phyloP scores from a whole-genome alignment of 1,140 invertebrate genomes.

The Drosophila sucinea region DNA sequence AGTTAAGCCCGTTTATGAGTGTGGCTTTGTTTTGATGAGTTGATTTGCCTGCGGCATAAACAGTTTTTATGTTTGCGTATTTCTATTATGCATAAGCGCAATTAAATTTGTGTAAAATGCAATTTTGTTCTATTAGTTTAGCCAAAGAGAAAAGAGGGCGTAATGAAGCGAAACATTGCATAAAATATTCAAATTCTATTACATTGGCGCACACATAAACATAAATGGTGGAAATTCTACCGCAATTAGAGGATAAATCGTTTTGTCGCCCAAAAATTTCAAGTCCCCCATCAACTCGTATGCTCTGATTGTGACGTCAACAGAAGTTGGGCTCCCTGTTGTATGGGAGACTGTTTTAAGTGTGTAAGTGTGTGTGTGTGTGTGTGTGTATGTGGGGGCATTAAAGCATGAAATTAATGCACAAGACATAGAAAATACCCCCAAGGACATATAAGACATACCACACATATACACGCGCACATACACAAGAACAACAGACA shows the following conservation, averaged over 20 bases:
- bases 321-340: neutral
- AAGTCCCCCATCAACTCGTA: constrained; percentile 6
- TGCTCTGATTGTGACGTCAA: constrained; percentile 46
- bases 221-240: constrained; percentile 46
- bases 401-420: constrained; percentile 68
- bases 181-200: constrained; percentile 62
- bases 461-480: constrained; percentile 13
- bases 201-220: constrained; percentile 4
- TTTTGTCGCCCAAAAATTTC: constrained; percentile 38
- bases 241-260: constrained; percentile 59
- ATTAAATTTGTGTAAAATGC: constrained; percentile 21
- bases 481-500: constrained; percentile 20
- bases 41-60: constrained; percentile 33
- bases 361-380: constrained; percentile 14
- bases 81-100: constrained; percentile 19
- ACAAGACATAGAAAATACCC: constrained; percentile 58
- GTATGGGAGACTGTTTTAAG: no score
- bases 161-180: constrained; percentile 41
- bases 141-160: constrained; percentile 11
- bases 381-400: constrained; percentile 41
- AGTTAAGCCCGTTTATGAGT: constrained; percentile 46
- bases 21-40: constrained; percentile 41
- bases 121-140: constrained; percentile 18
- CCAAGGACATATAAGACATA: constrained; percentile 45
- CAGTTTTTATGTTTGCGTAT: constrained; percentile 9